A percentile compares a stretch with the other conserved stretches of the same genome.
phyloP scores from a whole-genome alignment of 92 coral and sea anemone species.

The Pocillopora grandis region DNA sequence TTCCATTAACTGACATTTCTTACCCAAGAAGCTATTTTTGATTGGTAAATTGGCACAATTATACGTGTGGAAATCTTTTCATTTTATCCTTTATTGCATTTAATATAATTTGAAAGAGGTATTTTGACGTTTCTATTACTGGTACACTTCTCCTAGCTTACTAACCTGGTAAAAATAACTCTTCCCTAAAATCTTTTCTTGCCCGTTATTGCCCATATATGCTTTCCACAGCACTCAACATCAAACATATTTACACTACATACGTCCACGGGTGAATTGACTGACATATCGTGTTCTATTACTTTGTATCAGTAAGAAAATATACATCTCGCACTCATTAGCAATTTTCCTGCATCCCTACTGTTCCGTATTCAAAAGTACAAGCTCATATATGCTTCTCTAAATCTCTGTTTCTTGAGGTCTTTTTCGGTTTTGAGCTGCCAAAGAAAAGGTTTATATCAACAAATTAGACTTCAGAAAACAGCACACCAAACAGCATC shows the following conservation, averaged over 20 bases:
- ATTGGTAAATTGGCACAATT: too few species aligned
- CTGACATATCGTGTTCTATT: neutral
- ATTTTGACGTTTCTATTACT: too few species aligned
- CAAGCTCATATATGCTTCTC: slow-evolving; percentile 96
- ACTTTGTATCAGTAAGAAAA: neutral
- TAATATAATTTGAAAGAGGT: too few species aligned
- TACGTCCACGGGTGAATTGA: neutral
- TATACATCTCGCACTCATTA: neutral
- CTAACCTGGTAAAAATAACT: neutral
- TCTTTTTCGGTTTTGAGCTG: slow-evolving; percentile 96
- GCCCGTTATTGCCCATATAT: neutral
- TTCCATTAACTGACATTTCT: too few species aligned
- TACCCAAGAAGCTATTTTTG: too few species aligned
- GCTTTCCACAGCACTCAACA: neutral
- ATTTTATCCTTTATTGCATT: too few species aligned
- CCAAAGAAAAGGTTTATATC: neutral
- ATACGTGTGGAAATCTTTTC: too few species aligned
- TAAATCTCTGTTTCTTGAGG: slow-evolving; percentile 83
- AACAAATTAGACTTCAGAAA: neutral
- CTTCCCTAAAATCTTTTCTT: neutral
- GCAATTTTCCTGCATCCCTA: too few species aligned
- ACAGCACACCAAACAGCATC: too few species aligned
- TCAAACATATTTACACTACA: slow-evolving; percentile 23
- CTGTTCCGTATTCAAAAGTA: slow-evolving; percentile 55
- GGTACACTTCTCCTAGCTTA: neutral